These are phyloP conservation scores for Orchesella cincta DNA, from an alignment of 1,140 invertebrate species.

Conservation along the genomic window DNA sequence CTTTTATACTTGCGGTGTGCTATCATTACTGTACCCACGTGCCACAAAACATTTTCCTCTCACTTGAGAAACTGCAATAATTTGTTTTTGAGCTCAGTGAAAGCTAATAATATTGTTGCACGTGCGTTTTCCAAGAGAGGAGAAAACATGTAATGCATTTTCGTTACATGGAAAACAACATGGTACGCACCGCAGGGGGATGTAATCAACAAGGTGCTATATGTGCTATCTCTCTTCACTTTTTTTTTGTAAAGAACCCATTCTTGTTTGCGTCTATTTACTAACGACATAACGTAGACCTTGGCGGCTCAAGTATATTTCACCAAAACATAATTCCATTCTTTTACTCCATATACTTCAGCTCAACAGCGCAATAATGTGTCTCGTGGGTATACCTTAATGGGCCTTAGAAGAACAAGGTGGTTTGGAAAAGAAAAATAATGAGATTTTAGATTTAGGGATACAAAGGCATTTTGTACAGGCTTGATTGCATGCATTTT, in stretches of 20 bases:
- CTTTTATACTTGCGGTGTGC: neutral
- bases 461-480: constrained; percentile 9
- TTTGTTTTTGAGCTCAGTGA: neutral
- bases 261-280: too few species aligned
- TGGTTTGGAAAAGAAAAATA: neutral
- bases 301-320: too few species aligned
- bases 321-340: too few species aligned
- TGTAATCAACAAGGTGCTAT: constrained; percentile 1
- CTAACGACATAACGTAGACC: too few species aligned
- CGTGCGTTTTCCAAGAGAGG: neutral
- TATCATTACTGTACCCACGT: too few species aligned
- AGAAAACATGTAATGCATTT: neutral
- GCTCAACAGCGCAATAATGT: too few species aligned
- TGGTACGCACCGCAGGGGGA: neutral
- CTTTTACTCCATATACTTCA: too few species aligned
- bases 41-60: too few species aligned
- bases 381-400: constrained; percentile 8
- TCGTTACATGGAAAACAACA: neutral
- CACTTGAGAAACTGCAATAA: neutral
- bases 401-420: constrained; percentile 8
- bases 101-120: neutral
- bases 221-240: too few species aligned
- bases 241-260: too few species aligned
- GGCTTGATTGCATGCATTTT: constrained; percentile 11
- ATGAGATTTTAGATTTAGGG: constrained; percentile 21